These are phyloP conservation scores for Napeogenes inachia DNA, from an alignment of 2,888 invertebrate genomes.

Conservation along the genomic window DNA sequence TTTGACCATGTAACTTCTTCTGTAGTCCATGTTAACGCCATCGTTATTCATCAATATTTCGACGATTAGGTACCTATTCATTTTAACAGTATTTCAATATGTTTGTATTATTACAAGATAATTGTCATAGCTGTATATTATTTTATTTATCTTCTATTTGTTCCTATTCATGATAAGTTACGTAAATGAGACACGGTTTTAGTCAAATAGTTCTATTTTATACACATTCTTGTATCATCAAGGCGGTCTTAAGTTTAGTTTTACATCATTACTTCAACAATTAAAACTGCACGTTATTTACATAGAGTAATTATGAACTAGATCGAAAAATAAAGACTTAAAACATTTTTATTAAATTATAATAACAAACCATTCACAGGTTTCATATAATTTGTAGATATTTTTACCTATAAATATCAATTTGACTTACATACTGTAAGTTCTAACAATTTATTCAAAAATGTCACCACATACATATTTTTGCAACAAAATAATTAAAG, in stretches of 20 bases:
- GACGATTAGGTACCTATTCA: no score
- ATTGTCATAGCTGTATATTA: not conserved
- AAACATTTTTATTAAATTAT: not conserved
- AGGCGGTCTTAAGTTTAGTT: conserved; percentile 29
- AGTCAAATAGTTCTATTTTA: conserved; percentile 23
- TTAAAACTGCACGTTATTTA: conserved; percentile 16
- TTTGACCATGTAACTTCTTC: no score
- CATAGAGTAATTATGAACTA: conserved; percentile 1
- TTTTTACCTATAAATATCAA: not conserved
- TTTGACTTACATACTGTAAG: conserved; percentile 2
- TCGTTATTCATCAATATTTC: no score
- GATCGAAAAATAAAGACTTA: conserved; percentile 5
- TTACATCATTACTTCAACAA: conserved; percentile 9
- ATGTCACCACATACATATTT: not conserved
- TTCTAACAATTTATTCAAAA: not conserved
- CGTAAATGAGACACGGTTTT: not conserved
- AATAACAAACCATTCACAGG: not conserved
- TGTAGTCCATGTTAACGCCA: no score
- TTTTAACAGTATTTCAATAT: no score
- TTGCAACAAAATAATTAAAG: not conserved
- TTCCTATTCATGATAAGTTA: not conserved
- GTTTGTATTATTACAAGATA: no score
- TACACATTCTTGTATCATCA: conserved; percentile 21
- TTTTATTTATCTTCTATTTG: no score
- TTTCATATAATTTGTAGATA: conserved; percentile 1